These are phyloP conservation scores for Alentia gelatinosa DNA, from an alignment of 2,888 invertebrate species.

Conservation along the genomic window DNA sequence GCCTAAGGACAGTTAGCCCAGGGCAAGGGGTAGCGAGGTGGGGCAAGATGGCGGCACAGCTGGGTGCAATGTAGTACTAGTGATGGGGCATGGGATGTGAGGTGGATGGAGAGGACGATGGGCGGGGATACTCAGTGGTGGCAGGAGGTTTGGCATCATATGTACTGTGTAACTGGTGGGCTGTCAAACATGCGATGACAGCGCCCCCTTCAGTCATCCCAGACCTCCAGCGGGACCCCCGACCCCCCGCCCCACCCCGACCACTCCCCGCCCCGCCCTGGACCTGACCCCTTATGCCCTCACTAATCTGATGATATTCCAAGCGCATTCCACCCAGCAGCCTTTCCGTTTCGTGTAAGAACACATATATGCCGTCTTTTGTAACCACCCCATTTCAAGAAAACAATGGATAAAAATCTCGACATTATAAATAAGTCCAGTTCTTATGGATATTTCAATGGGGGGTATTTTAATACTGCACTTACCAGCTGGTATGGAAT, in stretches of 20 bases:
- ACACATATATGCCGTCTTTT: no score
- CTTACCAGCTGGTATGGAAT: no score
- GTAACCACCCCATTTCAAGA: no score
- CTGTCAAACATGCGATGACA: slow-evolving; percentile 43
- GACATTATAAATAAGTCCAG: no score
- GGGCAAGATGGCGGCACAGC: not conserved
- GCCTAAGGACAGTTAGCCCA: not conserved
- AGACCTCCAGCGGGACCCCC: not conserved
- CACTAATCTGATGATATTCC: slow-evolving; percentile 5
- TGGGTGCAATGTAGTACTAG: not conserved
- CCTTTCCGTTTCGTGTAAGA: no score
- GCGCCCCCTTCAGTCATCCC: not conserved
- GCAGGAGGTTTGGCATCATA: slow-evolving; percentile 25
- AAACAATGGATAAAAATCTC: no score
- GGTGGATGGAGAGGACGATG: not conserved
- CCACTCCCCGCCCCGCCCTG: slow-evolving; percentile 36
- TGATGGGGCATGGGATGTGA: not conserved
- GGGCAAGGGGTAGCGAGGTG: not conserved
- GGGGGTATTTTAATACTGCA: no score
- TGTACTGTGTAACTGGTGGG: slow-evolving; percentile 33
- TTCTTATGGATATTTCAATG: no score
- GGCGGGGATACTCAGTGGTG: not conserved
- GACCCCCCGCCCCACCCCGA: not conserved
- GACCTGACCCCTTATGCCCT: not conserved
- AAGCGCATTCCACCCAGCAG: slow-evolving; percentile 18